A percentile compares a stretch with the other conserved stretches of the same genome.
These are phyloP conservation scores for Zeus faber DNA, from an alignment of 2,113 vertebrate species.

Conservation along the genomic window DNA sequence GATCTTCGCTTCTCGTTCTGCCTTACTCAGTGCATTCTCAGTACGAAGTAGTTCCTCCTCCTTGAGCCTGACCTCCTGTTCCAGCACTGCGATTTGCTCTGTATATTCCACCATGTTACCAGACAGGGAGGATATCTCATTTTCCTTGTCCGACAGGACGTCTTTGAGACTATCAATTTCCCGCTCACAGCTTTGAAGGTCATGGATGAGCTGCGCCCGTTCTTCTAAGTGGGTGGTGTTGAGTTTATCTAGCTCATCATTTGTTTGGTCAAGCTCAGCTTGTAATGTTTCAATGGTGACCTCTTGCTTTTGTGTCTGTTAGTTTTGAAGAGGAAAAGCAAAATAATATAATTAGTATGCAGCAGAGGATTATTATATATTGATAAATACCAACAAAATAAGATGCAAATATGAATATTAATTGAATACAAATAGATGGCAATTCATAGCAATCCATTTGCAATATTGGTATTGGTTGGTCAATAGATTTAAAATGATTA, in stretches of 20 bases:
- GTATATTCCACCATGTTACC: conserved; percentile 75
- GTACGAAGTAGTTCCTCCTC: conserved; percentile 76
- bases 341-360: not conserved
- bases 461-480: not conserved
- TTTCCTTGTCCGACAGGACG: conserved; percentile 78
- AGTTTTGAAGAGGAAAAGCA: conserved; percentile 12
- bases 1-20: conserved; percentile 70
- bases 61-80: conserved; percentile 76
- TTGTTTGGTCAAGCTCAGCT: conserved; percentile 84
- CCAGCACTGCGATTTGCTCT: conserved; percentile 78
- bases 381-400: not conserved
- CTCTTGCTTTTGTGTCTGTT: conserved; percentile 81
- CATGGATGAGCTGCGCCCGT: conserved; percentile 84
- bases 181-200: conserved; percentile 86
- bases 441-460: not conserved
- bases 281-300: conserved; percentile 72
- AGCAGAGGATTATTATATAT: too few relatives aligned
- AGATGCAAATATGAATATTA: not conserved
- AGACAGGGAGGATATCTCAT: conserved; percentile 74
- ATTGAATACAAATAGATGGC: too few relatives aligned
- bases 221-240: conserved; percentile 84
- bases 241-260: conserved; percentile 86
- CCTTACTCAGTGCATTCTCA: conserved; percentile 73
- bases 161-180: conserved; percentile 86
- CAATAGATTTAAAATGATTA: not conserved